A percentile compares a stretch with the other conserved stretches of the same genome.
phyloP scores from a whole-genome alignment of 2,113 vertebrate species.

The Panthera tigris region DNA sequence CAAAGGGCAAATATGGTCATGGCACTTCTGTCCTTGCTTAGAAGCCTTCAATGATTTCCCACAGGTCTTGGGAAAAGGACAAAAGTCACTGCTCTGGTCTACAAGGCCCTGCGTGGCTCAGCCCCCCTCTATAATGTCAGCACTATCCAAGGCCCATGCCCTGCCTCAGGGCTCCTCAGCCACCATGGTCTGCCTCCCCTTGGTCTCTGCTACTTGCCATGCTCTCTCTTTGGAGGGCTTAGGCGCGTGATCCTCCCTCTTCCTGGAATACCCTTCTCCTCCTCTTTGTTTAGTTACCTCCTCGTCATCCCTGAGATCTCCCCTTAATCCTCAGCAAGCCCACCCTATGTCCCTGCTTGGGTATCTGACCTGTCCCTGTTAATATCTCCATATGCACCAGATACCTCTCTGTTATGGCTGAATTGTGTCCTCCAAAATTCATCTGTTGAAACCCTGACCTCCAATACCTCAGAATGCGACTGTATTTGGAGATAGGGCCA shows the following conservation, averaged over 20 bases:
- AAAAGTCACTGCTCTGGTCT: background rate
- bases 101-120: background rate
- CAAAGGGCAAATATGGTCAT: background rate
- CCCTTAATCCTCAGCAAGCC: background rate
- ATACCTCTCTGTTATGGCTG: background rate
- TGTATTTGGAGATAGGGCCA: background rate
- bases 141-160: fast-evolving
- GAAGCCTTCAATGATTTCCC: background rate
- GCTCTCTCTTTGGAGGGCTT: background rate
- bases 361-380: no score
- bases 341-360: background rate
- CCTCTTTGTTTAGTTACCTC: background rate
- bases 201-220: background rate
- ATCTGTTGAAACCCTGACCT: background rate
- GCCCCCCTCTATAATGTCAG: background rate
- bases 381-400: background rate
- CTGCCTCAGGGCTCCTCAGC: background rate
- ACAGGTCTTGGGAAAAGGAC: background rate
- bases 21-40: background rate
- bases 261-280: no score
- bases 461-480: background rate
- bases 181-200: background rate
- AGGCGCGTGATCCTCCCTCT: background rate
- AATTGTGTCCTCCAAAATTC: background rate
- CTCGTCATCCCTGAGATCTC: background rate